Evolutionary conservation across 1,140 invertebrate species (phyloP).

Genomic region (Homarus americanus): DNA sequence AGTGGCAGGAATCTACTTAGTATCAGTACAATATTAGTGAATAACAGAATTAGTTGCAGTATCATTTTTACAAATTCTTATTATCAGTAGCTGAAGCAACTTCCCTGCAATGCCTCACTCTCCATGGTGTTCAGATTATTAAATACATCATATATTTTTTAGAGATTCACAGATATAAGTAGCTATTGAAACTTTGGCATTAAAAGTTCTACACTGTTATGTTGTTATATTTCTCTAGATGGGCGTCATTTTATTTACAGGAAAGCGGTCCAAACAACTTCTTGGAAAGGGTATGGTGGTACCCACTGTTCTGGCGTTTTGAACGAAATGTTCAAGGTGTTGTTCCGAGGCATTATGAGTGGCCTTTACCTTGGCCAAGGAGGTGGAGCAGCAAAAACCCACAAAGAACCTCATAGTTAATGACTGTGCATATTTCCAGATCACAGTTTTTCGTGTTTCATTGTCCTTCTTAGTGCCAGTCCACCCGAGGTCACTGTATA

Average conservation of each 20-base stretch:
- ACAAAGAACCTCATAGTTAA: slow-evolving; percentile 74
- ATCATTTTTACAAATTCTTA: too few species aligned
- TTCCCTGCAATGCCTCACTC: too few species aligned
- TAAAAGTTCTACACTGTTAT: background rate
- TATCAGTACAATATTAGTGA: too few species aligned
- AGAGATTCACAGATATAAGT: too few species aligned
- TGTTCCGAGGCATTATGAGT: slow-evolving; percentile 89
- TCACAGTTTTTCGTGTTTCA: slow-evolving; percentile 7
- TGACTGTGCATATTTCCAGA: background rate
- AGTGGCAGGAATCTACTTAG: too few species aligned
- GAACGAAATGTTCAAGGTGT: slow-evolving; percentile 89
- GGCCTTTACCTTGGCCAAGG: slow-evolving; percentile 84
- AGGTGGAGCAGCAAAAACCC: slow-evolving; percentile 74
- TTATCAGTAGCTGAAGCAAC: too few species aligned
- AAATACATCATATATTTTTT: too few species aligned
- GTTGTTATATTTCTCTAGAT: background rate
- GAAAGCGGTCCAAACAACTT: slow-evolving; percentile 84
- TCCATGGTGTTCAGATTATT: too few species aligned
- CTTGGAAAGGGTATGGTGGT: slow-evolving; percentile 91
- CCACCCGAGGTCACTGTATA: slow-evolving; percentile 38
- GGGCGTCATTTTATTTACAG: slow-evolving; percentile 79
- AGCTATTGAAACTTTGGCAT: too few species aligned
- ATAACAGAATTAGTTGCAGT: too few species aligned
- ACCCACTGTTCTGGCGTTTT: slow-evolving; percentile 88
- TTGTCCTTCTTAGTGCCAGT: slow-evolving; percentile 38